Evolutionary conservation across 2,113 vertebrate species (phyloP).

Genomic region (Zosterops japonicus): DNA sequence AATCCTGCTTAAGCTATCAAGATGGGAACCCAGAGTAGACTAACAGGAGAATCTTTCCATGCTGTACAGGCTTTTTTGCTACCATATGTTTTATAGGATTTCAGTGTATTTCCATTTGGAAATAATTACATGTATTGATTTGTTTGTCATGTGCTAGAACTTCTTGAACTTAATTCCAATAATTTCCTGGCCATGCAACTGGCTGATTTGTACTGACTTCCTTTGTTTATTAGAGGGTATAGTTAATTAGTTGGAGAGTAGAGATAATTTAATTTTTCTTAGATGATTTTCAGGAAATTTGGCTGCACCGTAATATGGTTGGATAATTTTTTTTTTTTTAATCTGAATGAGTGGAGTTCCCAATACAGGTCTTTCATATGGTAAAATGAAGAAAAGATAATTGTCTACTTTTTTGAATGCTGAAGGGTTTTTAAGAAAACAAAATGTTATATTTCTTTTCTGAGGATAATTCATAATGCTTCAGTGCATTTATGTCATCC

Average conservation of each 20-base stretch:
- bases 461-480: neutral
- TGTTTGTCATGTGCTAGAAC: neutral
- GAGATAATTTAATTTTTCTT: neutral
- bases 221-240: neutral
- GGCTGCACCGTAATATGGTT: neutral
- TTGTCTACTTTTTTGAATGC: neutral
- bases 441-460: neutral
- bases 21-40: neutral
- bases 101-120: neutral
- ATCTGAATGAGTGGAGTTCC: neutral
- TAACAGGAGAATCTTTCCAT: neutral
- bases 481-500: neutral
- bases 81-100: neutral
- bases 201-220: neutral
- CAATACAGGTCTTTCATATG: neutral
- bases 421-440: neutral
- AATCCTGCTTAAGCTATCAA: neutral
- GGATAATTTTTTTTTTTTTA: neutral
- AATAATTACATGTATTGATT: neutral
- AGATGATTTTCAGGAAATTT: neutral
- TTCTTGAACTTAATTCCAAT: slow-evolving; percentile 3
- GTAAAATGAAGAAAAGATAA: neutral
- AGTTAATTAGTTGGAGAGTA: neutral
- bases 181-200: neutral
- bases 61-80: neutral